A percentile compares a stretch with the other conserved stretches of the same genome.
These are phyloP conservation scores for Archips crataeganus DNA, from an alignment of 2,888 invertebrate species.

Conservation along the genomic window DNA sequence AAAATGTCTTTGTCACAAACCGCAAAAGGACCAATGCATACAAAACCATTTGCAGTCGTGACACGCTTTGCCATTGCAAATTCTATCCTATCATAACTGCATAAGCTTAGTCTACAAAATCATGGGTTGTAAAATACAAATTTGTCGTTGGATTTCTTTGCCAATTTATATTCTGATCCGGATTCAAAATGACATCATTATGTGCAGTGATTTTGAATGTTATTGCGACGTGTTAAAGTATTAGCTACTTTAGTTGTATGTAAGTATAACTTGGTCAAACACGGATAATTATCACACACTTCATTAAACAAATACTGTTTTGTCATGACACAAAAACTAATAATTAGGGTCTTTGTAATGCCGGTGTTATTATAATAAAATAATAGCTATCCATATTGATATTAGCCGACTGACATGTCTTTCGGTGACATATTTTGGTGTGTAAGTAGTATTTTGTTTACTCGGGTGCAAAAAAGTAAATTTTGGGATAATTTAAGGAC, in stretches of 20 bases:
- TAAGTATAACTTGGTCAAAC: constrained; percentile 16
- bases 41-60: not conserved
- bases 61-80: not conserved
- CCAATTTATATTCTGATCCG: constrained; percentile 9
- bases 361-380: constrained; percentile 57
- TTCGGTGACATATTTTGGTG: constrained; percentile 49
- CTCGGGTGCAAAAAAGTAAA: not conserved
- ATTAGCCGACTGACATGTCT: constrained; percentile 12
- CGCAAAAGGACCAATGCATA: constrained; percentile 55
- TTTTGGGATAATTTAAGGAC: not conserved
- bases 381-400: constrained; percentile 58
- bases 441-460: constrained; percentile 6
- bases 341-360: constrained; percentile 53
- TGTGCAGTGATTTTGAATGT: not conserved
- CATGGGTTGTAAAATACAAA: not conserved
- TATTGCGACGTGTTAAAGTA: not conserved
- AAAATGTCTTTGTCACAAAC: constrained; percentile 69
- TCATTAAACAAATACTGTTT: constrained; percentile 64
- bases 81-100: not conserved
- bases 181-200: too few relatives aligned
- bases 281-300: constrained; percentile 53
- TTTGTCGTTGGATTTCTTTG: constrained; percentile 6
- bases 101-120: not conserved
- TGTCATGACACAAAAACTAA: constrained; percentile 58
- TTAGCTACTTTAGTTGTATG: not conserved